phyloP scores from a whole-genome alignment of 2,888 invertebrate species.

The Drosophila anomalata region DNA sequence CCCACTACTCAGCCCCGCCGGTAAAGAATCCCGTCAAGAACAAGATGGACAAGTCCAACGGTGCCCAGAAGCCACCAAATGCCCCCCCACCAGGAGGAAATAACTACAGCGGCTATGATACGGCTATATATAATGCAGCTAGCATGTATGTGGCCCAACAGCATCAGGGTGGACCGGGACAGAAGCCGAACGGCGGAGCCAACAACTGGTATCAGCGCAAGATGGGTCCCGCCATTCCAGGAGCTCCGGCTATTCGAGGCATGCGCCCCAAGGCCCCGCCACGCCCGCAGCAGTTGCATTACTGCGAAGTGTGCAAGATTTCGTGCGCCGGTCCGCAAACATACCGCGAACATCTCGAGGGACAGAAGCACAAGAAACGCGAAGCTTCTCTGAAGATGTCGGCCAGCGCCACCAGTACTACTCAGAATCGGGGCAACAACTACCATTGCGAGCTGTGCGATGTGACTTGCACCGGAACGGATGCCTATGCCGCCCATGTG shows the following conservation, averaged over 20 bases:
- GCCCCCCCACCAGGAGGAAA: conserved; percentile 87
- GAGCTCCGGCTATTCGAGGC: conserved; percentile 74
- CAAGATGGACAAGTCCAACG: conserved; percentile 81
- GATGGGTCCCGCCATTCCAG: conserved; percentile 80
- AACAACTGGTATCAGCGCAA: conserved; percentile 86
- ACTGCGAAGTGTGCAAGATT: conserved; percentile 99
- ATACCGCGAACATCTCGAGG: conserved; percentile 98
- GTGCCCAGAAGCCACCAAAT: conserved; percentile 77
- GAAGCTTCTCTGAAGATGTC: conserved; percentile 93
- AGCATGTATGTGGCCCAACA: conserved; percentile 97
- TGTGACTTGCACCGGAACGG: conserved; percentile 98
- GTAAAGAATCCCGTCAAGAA: conserved; percentile 87
- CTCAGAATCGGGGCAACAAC: conserved; percentile 87
- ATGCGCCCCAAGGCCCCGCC: conserved; percentile 87
- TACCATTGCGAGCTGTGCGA: conserved; percentile 97
- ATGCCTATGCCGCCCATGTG: conserved; percentile 99
- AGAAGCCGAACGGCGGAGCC: conserved; percentile 68
- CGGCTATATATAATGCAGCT: conserved; percentile 97
- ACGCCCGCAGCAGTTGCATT: conserved; percentile 96
- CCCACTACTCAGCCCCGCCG: conserved; percentile 86
- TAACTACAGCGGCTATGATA: conserved; percentile 94
- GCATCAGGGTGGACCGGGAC: conserved; percentile 74
- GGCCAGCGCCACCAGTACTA: conserved; percentile 87
- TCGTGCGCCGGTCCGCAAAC: conserved; percentile 98
- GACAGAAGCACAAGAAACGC: conserved; percentile 99